Conservation (phyloP, 2,888 invertebrate genomes). For the Camponotus fellah region DNA sequence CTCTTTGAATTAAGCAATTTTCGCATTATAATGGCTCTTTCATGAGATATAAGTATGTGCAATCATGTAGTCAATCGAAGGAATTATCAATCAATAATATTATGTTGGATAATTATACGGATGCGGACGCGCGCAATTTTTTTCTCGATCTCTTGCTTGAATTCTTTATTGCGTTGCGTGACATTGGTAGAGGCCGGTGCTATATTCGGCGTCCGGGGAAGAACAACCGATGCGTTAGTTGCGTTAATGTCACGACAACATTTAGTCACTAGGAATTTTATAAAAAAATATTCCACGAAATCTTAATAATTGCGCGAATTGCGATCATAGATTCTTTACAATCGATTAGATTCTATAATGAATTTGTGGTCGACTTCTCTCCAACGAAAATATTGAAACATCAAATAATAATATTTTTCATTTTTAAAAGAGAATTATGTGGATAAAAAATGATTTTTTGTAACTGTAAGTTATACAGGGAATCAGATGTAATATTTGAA, state of each 20-base stretch:
- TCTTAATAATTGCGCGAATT: background rate
- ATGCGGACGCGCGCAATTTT: background rate
- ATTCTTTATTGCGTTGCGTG: slow-evolving; percentile 11
- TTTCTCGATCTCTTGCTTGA: slow-evolving; percentile 26
- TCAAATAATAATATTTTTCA: background rate
- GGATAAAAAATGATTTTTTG: background rate
- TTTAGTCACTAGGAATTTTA: background rate
- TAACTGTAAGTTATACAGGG: background rate
- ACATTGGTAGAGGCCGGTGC: background rate
- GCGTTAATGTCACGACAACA: background rate
- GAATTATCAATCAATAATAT: background rate
- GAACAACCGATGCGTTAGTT: background rate
- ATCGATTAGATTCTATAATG: background rate
- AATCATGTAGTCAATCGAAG: background rate
- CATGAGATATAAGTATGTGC: background rate
- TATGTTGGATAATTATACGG: slow-evolving; percentile 18
- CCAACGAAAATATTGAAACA: background rate
- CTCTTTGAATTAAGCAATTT: background rate
- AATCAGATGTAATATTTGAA: background rate
- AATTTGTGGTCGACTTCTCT: background rate
- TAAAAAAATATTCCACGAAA: background rate
- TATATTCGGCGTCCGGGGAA: background rate
- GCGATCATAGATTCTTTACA: background rate
- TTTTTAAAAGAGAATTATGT: background rate
- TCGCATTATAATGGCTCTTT: background rate